These are phyloP conservation scores for Agrochola lota DNA, from an alignment of 2,888 invertebrate species.

Conservation along the genomic window DNA sequence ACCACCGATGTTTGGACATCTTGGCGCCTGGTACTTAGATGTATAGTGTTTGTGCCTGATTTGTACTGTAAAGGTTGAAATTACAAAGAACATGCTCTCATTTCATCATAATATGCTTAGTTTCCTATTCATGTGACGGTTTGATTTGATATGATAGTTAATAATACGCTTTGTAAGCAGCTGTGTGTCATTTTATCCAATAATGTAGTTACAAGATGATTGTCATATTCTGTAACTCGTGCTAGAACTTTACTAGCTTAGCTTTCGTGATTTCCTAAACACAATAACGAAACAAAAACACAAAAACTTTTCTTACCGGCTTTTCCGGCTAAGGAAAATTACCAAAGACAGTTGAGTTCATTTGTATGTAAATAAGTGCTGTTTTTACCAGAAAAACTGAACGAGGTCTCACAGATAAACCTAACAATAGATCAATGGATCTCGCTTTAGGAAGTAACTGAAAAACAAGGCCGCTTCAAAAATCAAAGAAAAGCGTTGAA, in stretches of 20 bases:
- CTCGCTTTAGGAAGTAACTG: conserved; percentile 63
- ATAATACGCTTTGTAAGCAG: not conserved
- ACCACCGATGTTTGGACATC: conserved; percentile 37
- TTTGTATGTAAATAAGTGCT: conserved; percentile 42
- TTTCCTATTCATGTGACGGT: not conserved
- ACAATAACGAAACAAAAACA: not conserved
- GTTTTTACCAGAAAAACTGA: conserved; percentile 60
- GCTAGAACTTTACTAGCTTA: not conserved
- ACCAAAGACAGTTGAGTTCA: conserved; percentile 4
- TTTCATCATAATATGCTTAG: not conserved
- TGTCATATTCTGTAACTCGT: not conserved
- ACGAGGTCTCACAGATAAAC: conserved; percentile 46
- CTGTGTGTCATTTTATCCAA: not conserved
- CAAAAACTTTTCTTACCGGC: not conserved
- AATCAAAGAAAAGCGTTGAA: conserved; percentile 55
- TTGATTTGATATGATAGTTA: not conserved
- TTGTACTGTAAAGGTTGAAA: not conserved
- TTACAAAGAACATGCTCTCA: not conserved
- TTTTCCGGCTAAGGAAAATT: conserved; percentile 33
- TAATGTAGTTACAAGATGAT: not conserved
- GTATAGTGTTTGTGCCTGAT: not conserved
- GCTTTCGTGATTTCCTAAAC: not conserved
- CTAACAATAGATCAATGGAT: conserved; percentile 58
- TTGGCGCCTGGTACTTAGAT: conserved; percentile 18
- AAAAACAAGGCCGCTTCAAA: conserved; percentile 58